Conservation (phyloP, 2,113 vertebrate genomes). For the Limnothrissa miodon region DNA sequence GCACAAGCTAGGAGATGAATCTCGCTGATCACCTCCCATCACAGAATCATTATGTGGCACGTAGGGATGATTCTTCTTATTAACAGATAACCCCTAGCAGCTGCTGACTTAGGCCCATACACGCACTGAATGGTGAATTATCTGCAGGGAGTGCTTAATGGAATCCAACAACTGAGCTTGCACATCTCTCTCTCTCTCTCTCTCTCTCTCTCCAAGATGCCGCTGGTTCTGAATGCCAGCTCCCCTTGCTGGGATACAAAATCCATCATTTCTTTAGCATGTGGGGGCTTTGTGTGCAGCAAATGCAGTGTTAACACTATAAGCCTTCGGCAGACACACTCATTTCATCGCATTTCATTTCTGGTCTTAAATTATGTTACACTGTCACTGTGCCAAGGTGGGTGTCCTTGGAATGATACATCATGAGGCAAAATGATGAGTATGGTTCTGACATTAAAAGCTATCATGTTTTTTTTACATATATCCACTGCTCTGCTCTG, state of each 20-base stretch:
- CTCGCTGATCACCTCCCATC: conserved; percentile 33
- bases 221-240: neutral
- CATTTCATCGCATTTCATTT: neutral
- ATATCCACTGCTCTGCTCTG: neutral
- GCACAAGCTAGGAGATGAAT: conserved; percentile 20
- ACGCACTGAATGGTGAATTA: conserved; percentile 25
- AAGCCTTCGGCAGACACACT: conserved; percentile 7
- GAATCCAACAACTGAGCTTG: conserved; percentile 24
- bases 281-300: neutral
- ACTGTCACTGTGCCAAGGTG: neutral
- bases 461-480: neutral
- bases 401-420: neutral
- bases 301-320: neutral
- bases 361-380: neutral
- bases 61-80: conserved; percentile 29
- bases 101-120: conserved; percentile 16
- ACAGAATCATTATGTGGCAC: conserved; percentile 29
- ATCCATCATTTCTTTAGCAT: conserved; percentile 23
- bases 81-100: conserved; percentile 25
- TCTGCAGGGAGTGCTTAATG: conserved; percentile 23
- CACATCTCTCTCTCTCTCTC: neutral
- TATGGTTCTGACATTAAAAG: neutral
- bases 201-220: conserved; percentile 14
- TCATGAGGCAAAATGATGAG: neutral
- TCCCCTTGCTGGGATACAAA: conserved; percentile 7